These are phyloP conservation scores for Gasteruption jaculator DNA, from an alignment of 2,888 invertebrate genomes.

Conservation along the genomic window DNA sequence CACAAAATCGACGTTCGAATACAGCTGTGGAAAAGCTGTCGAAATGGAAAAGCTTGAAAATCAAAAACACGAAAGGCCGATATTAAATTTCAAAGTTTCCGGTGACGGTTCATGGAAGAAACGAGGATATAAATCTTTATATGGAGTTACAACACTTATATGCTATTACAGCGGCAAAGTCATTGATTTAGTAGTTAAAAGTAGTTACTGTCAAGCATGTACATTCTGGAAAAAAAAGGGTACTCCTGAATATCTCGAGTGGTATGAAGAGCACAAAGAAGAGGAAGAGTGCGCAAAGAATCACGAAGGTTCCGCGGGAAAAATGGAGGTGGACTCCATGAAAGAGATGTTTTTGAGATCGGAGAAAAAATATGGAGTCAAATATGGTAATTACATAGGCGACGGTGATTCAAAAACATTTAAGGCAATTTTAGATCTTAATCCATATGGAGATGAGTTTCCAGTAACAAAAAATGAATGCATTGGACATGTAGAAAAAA, in stretches of 20 bases:
- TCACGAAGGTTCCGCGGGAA: constrained; percentile 15
- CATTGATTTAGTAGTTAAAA: constrained; percentile 9
- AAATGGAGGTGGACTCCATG: constrained; percentile 13
- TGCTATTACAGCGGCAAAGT: constrained; percentile 11
- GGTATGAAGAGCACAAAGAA: constrained; percentile 15
- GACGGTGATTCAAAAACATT: constrained; percentile 21
- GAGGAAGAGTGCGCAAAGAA: constrained; percentile 15
- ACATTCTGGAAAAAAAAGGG: constrained; percentile 6
- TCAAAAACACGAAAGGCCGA: constrained; percentile 3
- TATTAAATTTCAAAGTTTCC: constrained; percentile 7
- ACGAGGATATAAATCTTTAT: constrained; percentile 10
- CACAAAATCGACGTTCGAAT: constrained; percentile 16
- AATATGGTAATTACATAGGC: constrained; percentile 18
- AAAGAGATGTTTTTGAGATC: constrained; percentile 12
- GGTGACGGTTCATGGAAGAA: constrained; percentile 12
- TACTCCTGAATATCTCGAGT: constrained; percentile 15
- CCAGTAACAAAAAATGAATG: constrained; percentile 12
- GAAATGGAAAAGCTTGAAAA: constrained; percentile 21
- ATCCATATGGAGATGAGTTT: constrained; percentile 13
- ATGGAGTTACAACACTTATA: constrained; percentile 11
- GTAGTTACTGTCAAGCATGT: constrained; percentile 14
- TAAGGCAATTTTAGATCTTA: constrained; percentile 11
- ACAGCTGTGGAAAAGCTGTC: constrained; percentile 19
- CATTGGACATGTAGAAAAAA: constrained; percentile 13
- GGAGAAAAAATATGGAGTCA: constrained; percentile 11